Base-by-base conservation (phyloP, 2,113 vertebrate genomes). In the Myanophis thanlyinensis region DNA sequence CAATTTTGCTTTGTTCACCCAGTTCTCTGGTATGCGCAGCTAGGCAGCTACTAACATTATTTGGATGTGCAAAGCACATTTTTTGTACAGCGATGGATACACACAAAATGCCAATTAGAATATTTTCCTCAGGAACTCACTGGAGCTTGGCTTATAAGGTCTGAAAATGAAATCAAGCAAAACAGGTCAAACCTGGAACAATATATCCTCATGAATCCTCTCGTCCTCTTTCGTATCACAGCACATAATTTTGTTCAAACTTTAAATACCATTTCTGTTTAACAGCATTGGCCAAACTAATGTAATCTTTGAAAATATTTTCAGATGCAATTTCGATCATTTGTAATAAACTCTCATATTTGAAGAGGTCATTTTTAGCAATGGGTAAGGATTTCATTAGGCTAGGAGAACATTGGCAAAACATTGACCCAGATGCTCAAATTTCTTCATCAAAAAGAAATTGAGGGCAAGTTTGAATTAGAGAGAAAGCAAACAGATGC, bases 161-260 rank as follows among this genome's bases (percentile, higher is more conserved):
- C 97, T 96, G 96, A 97, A 97, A 98, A 97, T 93, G 96, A 97
- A 97, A 97, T 97, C 98, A 98, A 98, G 96, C 96, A 97, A 98
- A 98, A 98, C 97, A 98, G 97, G 96, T 97, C 95, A 95, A 97
- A 95, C 95, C 96, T 95, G 95, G 97, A 97, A 95, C 96, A 95
- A 93, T 97, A 96, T 97, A 98, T 98, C 98, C 98, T 98, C 97
- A 97, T 25, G 93, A 97, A 97, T 97, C 97, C 97, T 94, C 92
- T 95, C 92, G 97, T 96, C 97, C 97, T 97, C 96, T 93, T 97
- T 95, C 96, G 87, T 90, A 88, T 89, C 90, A 93, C 92, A 92
- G 96, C 87, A 92, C 95, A 95, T 94, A 96, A 91, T 93, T 97
- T 96, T 93, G 48, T 93, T 87, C 86, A 91, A 97, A 97, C 92